Conservation (phyloP, 1,140 invertebrate genomes). For the Musca vetustissima region DNA sequence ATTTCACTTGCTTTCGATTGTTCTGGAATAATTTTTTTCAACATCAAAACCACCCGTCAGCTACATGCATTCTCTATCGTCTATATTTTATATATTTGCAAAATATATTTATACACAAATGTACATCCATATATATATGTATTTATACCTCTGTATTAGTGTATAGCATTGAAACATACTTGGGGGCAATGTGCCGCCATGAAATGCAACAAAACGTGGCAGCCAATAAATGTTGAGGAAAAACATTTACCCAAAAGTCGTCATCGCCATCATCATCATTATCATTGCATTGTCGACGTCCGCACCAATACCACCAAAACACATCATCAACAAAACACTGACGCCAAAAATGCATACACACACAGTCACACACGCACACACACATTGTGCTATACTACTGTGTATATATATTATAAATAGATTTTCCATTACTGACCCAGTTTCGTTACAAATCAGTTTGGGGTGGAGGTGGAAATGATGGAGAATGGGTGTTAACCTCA, state of each 20-base stretch:
- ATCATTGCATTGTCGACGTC: background rate
- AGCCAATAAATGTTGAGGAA: constrained; percentile 5
- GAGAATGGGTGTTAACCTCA: background rate
- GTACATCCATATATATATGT: too few species aligned
- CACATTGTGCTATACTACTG: background rate
- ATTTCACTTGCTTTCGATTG: too few species aligned
- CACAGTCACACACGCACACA: background rate
- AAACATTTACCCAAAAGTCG: constrained; percentile 7
- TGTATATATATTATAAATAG: constrained; percentile 6
- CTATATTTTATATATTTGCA: too few species aligned
- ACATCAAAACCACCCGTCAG: too few species aligned
- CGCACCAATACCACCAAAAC: too few species aligned
- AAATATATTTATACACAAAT: too few species aligned
- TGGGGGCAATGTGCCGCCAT: constrained; percentile 15
- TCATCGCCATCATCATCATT: background rate
- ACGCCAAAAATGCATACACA: background rate
- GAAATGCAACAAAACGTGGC: background rate
- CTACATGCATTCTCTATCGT: too few species aligned
- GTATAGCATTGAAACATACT: too few species aligned
- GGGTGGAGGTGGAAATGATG: background rate
- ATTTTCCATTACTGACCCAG: constrained; percentile 21
- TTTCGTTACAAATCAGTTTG: background rate
- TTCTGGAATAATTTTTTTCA: too few species aligned
- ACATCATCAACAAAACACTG: background rate
- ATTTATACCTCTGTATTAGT: too few species aligned